Percentiles rank a stretch among this genome's conserved stretches.
These are phyloP conservation scores for Coryphaenoides rupestris DNA, from an alignment of 2,113 vertebrate genomes.

Conservation along the genomic window DNA sequence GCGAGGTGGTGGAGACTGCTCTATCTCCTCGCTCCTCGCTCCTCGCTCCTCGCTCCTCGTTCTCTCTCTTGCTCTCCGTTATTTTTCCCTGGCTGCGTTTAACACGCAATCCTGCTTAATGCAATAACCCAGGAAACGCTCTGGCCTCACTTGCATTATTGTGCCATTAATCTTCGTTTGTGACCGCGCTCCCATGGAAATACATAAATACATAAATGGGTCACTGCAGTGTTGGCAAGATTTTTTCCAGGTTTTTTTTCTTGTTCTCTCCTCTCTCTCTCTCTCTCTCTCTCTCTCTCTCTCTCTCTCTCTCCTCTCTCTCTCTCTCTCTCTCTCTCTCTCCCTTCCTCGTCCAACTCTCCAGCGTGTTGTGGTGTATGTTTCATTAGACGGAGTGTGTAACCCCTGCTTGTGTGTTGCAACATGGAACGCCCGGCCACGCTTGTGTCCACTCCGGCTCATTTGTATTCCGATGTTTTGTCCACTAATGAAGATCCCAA, in stretches of 20 bases:
- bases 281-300: background rate
- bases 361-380: background rate
- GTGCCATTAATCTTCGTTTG: slow-evolving; percentile 45
- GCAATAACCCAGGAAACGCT: slow-evolving; percentile 6
- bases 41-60: no score
- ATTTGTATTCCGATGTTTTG: background rate
- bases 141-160: slow-evolving; percentile 7
- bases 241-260: no score
- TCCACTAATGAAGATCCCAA: background rate
- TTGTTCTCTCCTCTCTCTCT: background rate
- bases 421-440: background rate
- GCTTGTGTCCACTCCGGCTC: background rate
- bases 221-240: slow-evolving; percentile 15
- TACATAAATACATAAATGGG: slow-evolving; percentile 24
- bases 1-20: background rate
- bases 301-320: background rate
- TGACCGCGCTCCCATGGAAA: slow-evolving; percentile 12
- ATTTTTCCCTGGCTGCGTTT: background rate
- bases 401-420: no score
- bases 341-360: background rate
- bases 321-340: background rate
- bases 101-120: background rate
- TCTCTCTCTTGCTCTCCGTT: background rate
- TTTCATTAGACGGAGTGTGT: slow-evolving; percentile 4
- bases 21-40: background rate